These are phyloP conservation scores for Melanotus villosus DNA, from an alignment of 2,888 invertebrate genomes.

Conservation along the genomic window DNA sequence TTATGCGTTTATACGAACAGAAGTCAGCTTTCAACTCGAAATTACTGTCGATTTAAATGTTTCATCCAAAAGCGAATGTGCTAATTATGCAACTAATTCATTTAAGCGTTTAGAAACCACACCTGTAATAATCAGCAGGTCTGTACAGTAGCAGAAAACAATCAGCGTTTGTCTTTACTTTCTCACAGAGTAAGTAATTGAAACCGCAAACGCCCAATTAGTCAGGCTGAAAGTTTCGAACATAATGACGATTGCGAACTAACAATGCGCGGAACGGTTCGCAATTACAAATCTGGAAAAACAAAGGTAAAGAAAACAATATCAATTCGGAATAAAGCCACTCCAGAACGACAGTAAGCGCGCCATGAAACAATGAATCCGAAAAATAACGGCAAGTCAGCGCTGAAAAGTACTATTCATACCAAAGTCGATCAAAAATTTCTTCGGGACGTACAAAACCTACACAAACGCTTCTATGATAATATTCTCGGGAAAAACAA, in stretches of 20 bases:
- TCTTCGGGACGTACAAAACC: constrained; percentile 12
- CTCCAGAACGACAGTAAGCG: constrained; percentile 13
- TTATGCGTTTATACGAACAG: too few species aligned
- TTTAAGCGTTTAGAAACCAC: background rate
- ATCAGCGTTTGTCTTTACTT: background rate
- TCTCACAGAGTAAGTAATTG: constrained; percentile 23
- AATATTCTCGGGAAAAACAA: constrained; percentile 14
- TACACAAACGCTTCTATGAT: constrained; percentile 5
- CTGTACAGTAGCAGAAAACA: background rate
- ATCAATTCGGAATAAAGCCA: constrained; percentile 30
- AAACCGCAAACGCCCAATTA: constrained; percentile 36
- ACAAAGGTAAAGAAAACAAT: constrained; percentile 38
- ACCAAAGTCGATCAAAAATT: constrained; percentile 3
- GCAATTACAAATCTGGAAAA: constrained; percentile 32
- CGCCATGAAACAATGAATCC: constrained; percentile 20
- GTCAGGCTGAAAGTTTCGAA: constrained; percentile 35
- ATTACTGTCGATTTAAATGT: too few species aligned
- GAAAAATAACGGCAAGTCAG: constrained; percentile 16
- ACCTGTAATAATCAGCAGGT: background rate
- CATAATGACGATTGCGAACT: constrained; percentile 32
- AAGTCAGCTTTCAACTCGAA: too few species aligned
- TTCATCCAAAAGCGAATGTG: background rate
- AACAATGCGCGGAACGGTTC: constrained; percentile 36
- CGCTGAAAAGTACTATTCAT: background rate
- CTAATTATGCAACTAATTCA: background rate